Evolutionary conservation across 2,888 invertebrate species (phyloP), one percentile per base, ranked within the genome.

Genomic region (Hybos culiciformis): DNA sequence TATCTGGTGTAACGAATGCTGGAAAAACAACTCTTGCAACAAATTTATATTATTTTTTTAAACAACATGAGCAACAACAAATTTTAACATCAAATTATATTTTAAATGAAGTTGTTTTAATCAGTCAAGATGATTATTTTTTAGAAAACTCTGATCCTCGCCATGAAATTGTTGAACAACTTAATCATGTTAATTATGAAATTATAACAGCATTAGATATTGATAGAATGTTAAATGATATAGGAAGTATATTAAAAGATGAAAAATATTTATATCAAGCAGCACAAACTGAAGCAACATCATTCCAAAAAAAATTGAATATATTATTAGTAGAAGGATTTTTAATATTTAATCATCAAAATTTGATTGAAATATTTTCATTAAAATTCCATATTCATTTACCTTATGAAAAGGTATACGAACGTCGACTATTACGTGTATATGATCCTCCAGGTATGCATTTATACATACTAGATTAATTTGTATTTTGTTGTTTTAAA

Each of bases 401-500:
- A 54, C 72, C 73, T 40, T 77, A 74, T 60, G 78, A 77, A 23
- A 76, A 77, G 58, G 86, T 87, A 55, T 66, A 65, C 51, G 53
- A 69, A 23, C 70, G 90, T 18, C 72, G 88, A 47, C 58, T 60
- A 24, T 54, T 54, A 18, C 67, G 85, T 26, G 62, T 69, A n/a
- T 94, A 93, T 61, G 77, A 81, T 41, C 93, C 93, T 17, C 83
- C 92, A 2, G 92, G 94, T 48, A 57, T 32, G 17, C 15, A n/a
- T n/a, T n/a, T n/a, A n/a, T n/a, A n/a, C n/a, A n/a, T n/a, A n/a
- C n/a, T n/a, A n/a, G n/a, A n/a, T n/a, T n/a, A n/a, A n/a, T n/a
- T n/a, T n/a, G n/a, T n/a, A n/a, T n/a, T n/a, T n/a, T n/a, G n/a
- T n/a, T n/a, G n/a, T n/a, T n/a, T n/a, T n/a, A n/a, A n/a, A n/a